Evolutionary conservation across 2,797 vertebrate species (phyloP).

Genomic region (Urosaurus nigricauda): DNA sequence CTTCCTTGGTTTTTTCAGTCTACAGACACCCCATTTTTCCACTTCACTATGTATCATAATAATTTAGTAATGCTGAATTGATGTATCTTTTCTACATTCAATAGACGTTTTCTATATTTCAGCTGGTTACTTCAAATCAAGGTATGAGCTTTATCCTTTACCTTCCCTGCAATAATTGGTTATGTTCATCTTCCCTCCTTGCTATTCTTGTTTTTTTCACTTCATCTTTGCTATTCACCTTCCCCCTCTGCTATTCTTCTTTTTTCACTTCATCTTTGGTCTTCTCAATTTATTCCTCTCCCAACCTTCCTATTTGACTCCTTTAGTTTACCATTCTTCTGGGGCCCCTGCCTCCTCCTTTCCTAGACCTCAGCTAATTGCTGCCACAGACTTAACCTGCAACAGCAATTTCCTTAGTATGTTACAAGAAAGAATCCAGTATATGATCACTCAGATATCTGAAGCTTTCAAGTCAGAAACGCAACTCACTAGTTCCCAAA

Average conservation of each 20-base stretch:
- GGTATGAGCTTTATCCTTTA: not conserved
- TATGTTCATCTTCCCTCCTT: not conserved
- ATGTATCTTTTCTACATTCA: not conserved
- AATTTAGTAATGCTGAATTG: not conserved
- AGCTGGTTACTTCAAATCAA: not conserved
- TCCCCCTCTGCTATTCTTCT: not conserved
- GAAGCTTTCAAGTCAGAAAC: not conserved
- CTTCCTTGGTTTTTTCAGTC: conserved; percentile 22
- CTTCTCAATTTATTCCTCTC: not conserved
- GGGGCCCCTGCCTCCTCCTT: not conserved
- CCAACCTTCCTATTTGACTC: not conserved
- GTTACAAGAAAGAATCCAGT: conserved; percentile 19
- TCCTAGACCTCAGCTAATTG: not conserved
- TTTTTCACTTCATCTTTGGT: too few species aligned
- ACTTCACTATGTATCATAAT: not conserved
- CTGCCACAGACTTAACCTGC: conserved; percentile 55
- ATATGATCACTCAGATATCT: conserved; percentile 2
- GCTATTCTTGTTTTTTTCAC: not conserved
- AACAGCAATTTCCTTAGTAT: not conserved
- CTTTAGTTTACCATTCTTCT: not conserved
- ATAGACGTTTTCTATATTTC: not conserved
- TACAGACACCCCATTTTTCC: conserved; percentile 3
- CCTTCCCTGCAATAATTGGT: not conserved
- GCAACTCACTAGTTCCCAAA: conserved; percentile 7
- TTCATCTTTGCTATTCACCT: not conserved